phyloP scores from a whole-genome alignment of 2,797 vertebrate genomes.

The Xiphorhynchus erythropygius region DNA sequence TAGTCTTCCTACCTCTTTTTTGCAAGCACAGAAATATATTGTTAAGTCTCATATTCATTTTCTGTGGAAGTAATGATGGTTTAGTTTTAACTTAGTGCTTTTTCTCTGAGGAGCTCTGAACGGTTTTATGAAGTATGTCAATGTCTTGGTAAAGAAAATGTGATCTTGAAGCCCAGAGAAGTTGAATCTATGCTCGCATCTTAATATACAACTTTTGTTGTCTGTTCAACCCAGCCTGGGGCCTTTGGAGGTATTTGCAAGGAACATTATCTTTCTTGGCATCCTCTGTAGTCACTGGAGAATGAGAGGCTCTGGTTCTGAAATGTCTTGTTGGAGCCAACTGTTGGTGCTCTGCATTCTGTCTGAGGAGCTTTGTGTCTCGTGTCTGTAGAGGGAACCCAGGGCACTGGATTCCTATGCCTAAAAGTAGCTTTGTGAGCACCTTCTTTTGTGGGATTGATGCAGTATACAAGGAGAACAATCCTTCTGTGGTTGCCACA shows the following conservation, averaged over 20 bases:
- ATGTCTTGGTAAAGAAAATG: slow-evolving; percentile 27
- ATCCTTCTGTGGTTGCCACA: neutral
- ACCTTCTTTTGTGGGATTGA: neutral
- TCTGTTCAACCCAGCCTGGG: neutral
- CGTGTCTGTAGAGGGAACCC: neutral
- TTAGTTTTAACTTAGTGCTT: slow-evolving; percentile 43
- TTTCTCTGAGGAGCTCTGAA: slow-evolving; percentile 39
- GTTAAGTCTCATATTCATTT: slow-evolving; percentile 3
- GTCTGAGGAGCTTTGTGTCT: neutral
- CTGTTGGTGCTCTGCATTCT: neutral
- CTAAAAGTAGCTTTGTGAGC: neutral
- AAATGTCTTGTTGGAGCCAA: neutral
- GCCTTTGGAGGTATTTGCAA: neutral
- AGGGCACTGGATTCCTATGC: neutral
- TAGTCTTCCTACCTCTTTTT: slow-evolving; percentile 50
- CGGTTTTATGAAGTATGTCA: slow-evolving; percentile 39
- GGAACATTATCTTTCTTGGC: neutral
- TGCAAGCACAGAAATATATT: slow-evolving; percentile 32
- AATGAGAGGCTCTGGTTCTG: neutral
- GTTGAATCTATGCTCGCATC: neutral
- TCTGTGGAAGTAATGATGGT: neutral
- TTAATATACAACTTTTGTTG: neutral
- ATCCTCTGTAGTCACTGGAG: neutral
- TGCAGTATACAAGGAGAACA: neutral
- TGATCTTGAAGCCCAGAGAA: neutral